Conservation (phyloP, 2,888 invertebrate species). For the Rhingia rostrata region DNA sequence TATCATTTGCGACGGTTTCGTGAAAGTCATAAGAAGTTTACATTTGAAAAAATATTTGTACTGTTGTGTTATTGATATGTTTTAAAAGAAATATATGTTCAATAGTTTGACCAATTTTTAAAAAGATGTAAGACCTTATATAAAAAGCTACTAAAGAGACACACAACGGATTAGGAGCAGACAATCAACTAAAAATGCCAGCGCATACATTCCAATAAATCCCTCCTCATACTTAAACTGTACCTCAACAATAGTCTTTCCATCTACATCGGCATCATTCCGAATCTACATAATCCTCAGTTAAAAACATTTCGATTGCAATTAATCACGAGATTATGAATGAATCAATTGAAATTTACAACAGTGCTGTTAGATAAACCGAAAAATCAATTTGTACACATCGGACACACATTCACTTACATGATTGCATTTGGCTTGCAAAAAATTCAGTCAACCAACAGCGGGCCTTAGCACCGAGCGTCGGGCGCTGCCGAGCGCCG, state of each 20-base stretch:
- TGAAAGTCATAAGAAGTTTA: no score
- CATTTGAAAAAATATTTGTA: no score
- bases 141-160: background rate
- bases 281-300: constrained; percentile 25
- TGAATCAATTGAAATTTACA: constrained; percentile 60
- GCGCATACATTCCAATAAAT: constrained; percentile 25
- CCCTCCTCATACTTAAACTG: constrained; percentile 23
- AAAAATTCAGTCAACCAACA: constrained; percentile 29
- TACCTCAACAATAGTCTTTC: background rate
- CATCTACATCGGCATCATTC: background rate
- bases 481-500: background rate
- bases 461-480: background rate
- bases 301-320: constrained; percentile 44
- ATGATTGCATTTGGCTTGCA: constrained; percentile 2
- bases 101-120: no score
- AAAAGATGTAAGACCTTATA: no score
- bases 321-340: constrained; percentile 69
- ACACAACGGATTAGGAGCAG: background rate
- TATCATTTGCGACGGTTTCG: no score
- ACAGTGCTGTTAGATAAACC: constrained; percentile 22
- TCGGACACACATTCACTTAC: constrained; percentile 14
- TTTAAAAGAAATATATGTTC: no score
- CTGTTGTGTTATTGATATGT: no score
- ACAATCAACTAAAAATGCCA: constrained; percentile 1
- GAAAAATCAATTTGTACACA: constrained; percentile 31